Evolutionary conservation across 2,797 vertebrate species (phyloP).

Genomic region (Botia almorhae): DNA sequence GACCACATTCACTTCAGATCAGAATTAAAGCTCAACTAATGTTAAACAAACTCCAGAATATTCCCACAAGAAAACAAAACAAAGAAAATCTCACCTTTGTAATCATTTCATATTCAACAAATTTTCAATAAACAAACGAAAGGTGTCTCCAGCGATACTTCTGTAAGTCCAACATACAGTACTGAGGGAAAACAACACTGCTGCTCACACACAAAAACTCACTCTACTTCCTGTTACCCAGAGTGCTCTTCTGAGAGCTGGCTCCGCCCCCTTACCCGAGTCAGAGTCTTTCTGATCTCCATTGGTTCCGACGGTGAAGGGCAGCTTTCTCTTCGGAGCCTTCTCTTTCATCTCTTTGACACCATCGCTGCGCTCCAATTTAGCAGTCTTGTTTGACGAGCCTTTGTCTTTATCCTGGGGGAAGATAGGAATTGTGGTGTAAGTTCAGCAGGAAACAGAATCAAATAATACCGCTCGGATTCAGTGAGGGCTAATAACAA

Average conservation of each 20-base stretch:
- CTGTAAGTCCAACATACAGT: slow-evolving; percentile 35
- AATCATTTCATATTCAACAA: slow-evolving; percentile 58
- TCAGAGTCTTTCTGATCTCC: slow-evolving; percentile 99
- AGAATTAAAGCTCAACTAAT: too few species aligned
- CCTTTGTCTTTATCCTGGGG: slow-evolving; percentile 96
- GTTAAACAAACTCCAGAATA: slow-evolving; percentile 63
- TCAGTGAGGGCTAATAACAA: not conserved
- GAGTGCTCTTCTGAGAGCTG: slow-evolving; percentile 42
- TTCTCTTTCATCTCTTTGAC: slow-evolving; percentile 99
- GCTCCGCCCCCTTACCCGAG: slow-evolving; percentile 82
- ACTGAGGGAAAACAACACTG: slow-evolving; percentile 35
- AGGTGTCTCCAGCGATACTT: slow-evolving; percentile 51
- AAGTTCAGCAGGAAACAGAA: not conserved
- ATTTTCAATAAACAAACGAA: slow-evolving; percentile 59
- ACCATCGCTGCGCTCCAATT: slow-evolving; percentile 96
- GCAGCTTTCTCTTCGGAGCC: slow-evolving; percentile 94
- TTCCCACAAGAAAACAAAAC: slow-evolving; percentile 62
- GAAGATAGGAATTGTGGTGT: not conserved
- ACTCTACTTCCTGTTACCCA: slow-evolving; percentile 53
- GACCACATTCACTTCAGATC: not conserved
- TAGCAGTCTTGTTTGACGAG: slow-evolving; percentile 98
- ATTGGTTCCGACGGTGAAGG: slow-evolving; percentile 97
- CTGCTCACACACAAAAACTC: slow-evolving; percentile 25
- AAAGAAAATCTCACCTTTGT: slow-evolving; percentile 67
- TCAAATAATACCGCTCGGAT: not conserved